These are phyloP conservation scores for Homarus gammarus DNA, from an alignment of 2,888 invertebrate genomes.

Conservation along the genomic window DNA sequence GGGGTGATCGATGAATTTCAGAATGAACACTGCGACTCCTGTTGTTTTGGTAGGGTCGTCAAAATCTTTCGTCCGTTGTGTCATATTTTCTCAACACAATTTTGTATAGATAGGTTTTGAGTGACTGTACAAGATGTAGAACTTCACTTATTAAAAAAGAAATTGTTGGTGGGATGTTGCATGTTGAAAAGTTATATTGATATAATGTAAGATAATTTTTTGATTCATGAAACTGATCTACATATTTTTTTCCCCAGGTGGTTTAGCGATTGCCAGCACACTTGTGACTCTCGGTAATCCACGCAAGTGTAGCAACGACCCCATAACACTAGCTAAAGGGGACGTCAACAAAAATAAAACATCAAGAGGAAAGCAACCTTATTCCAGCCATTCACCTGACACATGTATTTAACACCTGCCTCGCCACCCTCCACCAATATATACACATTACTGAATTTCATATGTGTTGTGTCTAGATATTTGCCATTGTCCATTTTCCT, in stretches of 20 bases:
- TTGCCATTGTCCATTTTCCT: neutral
- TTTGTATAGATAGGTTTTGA: no score
- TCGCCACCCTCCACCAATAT: conserved; percentile 31
- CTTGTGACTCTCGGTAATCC: conserved; percentile 73
- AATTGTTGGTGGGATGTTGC: no score
- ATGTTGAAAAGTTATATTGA: no score
- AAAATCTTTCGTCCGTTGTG: no score
- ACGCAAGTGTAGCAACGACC: conserved; percentile 62
- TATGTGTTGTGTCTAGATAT: neutral
- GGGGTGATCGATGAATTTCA: no score
- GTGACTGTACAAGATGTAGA: no score
- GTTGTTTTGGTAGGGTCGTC: no score
- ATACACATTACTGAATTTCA: conserved; percentile 7
- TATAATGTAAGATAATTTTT: no score
- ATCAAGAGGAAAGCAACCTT: conserved; percentile 56
- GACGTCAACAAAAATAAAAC: conserved; percentile 55
- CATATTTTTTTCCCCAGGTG: conserved; percentile 68
- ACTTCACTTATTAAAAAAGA: no score
- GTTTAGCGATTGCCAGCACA: conserved; percentile 73
- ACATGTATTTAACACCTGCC: conserved; percentile 64
- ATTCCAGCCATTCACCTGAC: conserved; percentile 58
- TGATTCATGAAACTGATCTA: no score
- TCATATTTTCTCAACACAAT: no score
- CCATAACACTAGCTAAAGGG: conserved; percentile 57
- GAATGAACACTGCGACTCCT: no score